These are phyloP conservation scores for Oryzaephilus surinamensis DNA, from an alignment of 1,140 invertebrate species.

Conservation along the genomic window DNA sequence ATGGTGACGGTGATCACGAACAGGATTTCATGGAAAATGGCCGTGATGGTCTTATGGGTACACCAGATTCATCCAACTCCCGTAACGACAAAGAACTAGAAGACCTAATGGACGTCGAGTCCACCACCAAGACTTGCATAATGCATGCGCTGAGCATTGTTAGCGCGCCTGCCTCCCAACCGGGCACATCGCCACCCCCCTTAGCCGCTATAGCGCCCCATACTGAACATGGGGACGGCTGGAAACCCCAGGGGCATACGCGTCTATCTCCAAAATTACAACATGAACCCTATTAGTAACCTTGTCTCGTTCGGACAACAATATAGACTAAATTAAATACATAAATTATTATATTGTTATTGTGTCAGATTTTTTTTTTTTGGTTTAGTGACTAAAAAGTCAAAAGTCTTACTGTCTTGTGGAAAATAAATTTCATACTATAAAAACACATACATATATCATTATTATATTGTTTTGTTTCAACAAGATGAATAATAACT, in stretches of 20 bases:
- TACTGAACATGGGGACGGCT: slow-evolving; percentile 24
- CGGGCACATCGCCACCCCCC: slow-evolving; percentile 26
- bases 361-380: too few relatives aligned
- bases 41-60: slow-evolving; percentile 28
- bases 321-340: slow-evolving; percentile 3
- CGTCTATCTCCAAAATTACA: slow-evolving; percentile 21
- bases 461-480: too few relatives aligned
- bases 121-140: slow-evolving; percentile 31
- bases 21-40: slow-evolving; percentile 33
- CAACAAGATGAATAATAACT: too few relatives aligned
- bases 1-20: slow-evolving; percentile 28
- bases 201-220: slow-evolving; percentile 30
- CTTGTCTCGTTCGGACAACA: too few relatives aligned
- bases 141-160: slow-evolving; percentile 35
- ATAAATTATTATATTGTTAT: too few relatives aligned
- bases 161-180: slow-evolving; percentile 25
- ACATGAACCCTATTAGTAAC: slow-evolving; percentile 21
- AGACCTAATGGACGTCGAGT: slow-evolving; percentile 33
- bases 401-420: too few relatives aligned
- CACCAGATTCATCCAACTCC: slow-evolving; percentile 31
- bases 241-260: slow-evolving; percentile 31
- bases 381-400: too few relatives aligned
- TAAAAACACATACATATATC: too few relatives aligned
- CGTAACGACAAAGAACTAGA: slow-evolving; percentile 35
- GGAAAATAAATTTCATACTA: too few relatives aligned